A percentile compares a stretch with the other conserved stretches of the same genome.
Conservation (phyloP, 1,140 invertebrate genomes). For the Tachypleus tridentatus region DNA sequence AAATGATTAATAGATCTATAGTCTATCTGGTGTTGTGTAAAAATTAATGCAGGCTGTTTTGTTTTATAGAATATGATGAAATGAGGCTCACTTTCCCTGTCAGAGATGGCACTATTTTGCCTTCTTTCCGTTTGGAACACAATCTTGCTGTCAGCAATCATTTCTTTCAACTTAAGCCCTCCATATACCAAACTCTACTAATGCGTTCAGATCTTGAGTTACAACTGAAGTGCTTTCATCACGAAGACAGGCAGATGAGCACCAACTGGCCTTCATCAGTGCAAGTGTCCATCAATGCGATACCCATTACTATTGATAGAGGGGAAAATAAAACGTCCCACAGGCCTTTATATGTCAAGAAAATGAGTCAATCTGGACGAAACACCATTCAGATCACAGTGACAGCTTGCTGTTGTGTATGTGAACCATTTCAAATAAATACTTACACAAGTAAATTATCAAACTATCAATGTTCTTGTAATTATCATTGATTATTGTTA, state of each 20-base stretch:
- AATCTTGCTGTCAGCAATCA: conserved; percentile 93
- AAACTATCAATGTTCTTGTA: too few species aligned
- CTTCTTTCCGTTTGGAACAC: conserved; percentile 89
- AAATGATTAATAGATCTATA: too few species aligned
- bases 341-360: conserved; percentile 90
- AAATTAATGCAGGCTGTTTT: neutral
- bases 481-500: too few species aligned
- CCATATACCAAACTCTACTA: conserved; percentile 87
- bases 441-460: too few species aligned
- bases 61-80: conserved; percentile 64
- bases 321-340: conserved; percentile 87
- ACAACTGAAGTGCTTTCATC: conserved; percentile 91
- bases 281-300: conserved; percentile 68
- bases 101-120: conserved; percentile 83
- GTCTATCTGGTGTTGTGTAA: too few species aligned
- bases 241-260: conserved; percentile 90
- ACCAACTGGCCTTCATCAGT: conserved; percentile 82
- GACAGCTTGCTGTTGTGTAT: conserved; percentile 93
- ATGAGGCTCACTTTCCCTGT: conserved; percentile 90
- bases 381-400: conserved; percentile 96
- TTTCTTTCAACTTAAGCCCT: conserved; percentile 88
- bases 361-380: conserved; percentile 81
- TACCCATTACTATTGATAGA: conserved; percentile 68
- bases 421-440: too few species aligned
- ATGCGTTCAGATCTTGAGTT: conserved; percentile 76